Evolutionary conservation across 2,888 invertebrate genomes (phyloP).

Genomic region (Andrena trimmerana): DNA sequence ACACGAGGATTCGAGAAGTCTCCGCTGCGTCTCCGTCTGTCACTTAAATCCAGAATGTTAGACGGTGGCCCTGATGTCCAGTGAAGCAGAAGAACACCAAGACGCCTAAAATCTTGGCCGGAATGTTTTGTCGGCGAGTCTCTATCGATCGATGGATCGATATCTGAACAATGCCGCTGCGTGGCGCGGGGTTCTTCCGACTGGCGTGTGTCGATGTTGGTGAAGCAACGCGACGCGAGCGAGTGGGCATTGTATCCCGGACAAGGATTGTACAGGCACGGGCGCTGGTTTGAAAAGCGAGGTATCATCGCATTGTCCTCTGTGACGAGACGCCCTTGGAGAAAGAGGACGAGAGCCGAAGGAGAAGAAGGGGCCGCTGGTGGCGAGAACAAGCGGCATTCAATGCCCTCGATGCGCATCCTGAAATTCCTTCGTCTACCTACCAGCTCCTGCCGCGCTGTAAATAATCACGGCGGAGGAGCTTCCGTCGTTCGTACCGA

Average conservation of each 20-base stretch:
- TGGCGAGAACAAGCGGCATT: conserved; percentile 39
- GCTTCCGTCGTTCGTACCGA: neutral
- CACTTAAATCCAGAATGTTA: no score
- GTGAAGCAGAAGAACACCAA: no score
- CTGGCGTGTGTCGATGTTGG: conserved; percentile 18
- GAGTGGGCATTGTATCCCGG: conserved; percentile 52
- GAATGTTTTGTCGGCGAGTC: neutral
- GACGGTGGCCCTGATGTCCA: no score
- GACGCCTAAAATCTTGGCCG: no score
- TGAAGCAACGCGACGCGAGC: conserved; percentile 14
- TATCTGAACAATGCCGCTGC: neutral
- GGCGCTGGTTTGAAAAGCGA: conserved; percentile 30
- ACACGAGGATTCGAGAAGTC: neutral
- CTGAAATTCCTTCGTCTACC: conserved; percentile 20
- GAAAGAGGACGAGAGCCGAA: conserved; percentile 9
- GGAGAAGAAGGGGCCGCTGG: neutral
- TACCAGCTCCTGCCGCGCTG: neutral
- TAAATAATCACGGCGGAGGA: conserved; percentile 11
- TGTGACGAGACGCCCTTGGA: conserved; percentile 36
- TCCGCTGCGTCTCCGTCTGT: no score
- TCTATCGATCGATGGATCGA: neutral
- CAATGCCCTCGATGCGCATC: conserved; percentile 38
- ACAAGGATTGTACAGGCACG: conserved; percentile 44
- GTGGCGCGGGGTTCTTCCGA: neutral
- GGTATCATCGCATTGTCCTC: conserved; percentile 48